phyloP scores from a whole-genome alignment of 2,888 invertebrate genomes.

The Drosophila incognita region DNA sequence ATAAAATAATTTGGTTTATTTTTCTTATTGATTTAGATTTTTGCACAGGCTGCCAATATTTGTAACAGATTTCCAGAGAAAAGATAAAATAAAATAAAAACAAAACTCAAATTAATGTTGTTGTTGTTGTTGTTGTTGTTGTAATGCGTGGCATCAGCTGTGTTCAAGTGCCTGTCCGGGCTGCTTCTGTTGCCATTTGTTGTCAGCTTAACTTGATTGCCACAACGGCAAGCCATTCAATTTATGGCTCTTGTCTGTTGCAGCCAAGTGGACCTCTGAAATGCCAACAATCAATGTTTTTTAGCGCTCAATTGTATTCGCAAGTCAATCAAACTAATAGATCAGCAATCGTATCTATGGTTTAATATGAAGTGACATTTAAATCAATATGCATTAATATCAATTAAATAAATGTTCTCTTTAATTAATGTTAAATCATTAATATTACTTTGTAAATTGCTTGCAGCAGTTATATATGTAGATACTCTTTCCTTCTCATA shows the following conservation, averaged over 20 bases:
- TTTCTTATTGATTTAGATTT: slow-evolving; percentile 20
- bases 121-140: slow-evolving; percentile 30
- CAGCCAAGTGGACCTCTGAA: slow-evolving; percentile 28
- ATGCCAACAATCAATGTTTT: slow-evolving; percentile 30
- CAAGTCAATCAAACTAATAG: slow-evolving; percentile 11
- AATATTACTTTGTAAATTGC: background rate
- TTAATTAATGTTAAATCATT: background rate
- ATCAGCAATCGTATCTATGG: background rate
- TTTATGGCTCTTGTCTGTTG: slow-evolving; percentile 28
- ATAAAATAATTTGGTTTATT: slow-evolving; percentile 30
- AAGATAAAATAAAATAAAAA: slow-evolving; percentile 2
- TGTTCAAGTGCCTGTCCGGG: slow-evolving; percentile 27
- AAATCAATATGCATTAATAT: background rate
- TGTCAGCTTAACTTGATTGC: slow-evolving; percentile 36
- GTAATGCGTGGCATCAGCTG: slow-evolving; percentile 63
- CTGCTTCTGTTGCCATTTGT: slow-evolving; percentile 6
- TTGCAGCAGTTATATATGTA: background rate
- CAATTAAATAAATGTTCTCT: background rate
- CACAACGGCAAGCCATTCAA: slow-evolving; percentile 31
- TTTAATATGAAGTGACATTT: background rate
- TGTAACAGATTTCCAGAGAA: slow-evolving; percentile 31
- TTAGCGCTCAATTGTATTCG: slow-evolving; percentile 1
- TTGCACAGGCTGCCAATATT: slow-evolving; percentile 41
- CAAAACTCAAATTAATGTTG: slow-evolving; percentile 21
- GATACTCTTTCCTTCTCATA: background rate